Base-by-base conservation (phyloP, 2,888 invertebrate genomes). In the Phengaris arion region DNA sequence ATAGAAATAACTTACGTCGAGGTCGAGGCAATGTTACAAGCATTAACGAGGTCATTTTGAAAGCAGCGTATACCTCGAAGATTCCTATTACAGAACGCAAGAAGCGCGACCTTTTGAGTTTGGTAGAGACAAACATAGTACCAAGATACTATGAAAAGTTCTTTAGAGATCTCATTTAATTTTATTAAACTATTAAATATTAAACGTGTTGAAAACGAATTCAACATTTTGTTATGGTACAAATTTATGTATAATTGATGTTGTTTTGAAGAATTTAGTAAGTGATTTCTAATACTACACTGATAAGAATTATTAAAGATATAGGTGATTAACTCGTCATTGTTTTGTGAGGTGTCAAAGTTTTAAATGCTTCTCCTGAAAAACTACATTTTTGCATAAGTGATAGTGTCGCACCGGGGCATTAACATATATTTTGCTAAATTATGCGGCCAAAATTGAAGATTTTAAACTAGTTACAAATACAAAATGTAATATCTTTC, bases 81-180 rank as follows among this genome's bases (percentile, higher is more conserved):
- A 76, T 77, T 72, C 77, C 78, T 68, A 79, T 78, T 77, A 74
- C 77, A 45, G 74, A 77, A 54, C 77, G 75, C 74, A 77, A 79
- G 74, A 77, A 76, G 57, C 75, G 78, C 77, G 78, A 78, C 77
- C 77, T 78, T 76, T 75, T 70, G 52, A 75, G 77, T 77, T 9
- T 78, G 45, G 77, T 78, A 45, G 64, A 22, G 13, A 72, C 51
- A 74, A 79, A 77, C 75, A 78, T 78, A 54, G 77, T 77, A 68
- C 78, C 77, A 73, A 78, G 48, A 74, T 78, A 69, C 74, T 78
- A 77, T 74, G 76, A 73, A 77, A 74, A 76, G 54, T 45, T 13
- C 5, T 77, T 22, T 75, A 76, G 76, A 48, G 48, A 48, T 48
- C 48, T 48, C 74, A 77, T 59, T 77, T 73, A 76, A 76, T 78